Evolutionary conservation across 2,888 invertebrate genomes (phyloP).

Genomic region (Drosophila sordidula): DNA sequence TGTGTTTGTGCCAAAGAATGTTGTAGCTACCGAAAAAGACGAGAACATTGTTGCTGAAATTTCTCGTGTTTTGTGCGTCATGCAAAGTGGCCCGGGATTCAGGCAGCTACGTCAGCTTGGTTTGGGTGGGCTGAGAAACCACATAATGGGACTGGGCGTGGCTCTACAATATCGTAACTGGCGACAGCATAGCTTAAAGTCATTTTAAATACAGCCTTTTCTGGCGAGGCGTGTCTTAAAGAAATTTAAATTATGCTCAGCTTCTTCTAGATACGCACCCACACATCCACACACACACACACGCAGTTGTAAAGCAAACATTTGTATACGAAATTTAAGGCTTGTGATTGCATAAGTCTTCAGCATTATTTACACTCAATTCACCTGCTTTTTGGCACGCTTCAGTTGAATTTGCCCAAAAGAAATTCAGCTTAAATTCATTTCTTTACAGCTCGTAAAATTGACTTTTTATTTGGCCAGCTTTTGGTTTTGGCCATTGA

Average conservation of each 20-base stretch:
- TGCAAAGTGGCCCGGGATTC: slow-evolving; percentile 27
- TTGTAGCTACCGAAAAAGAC: slow-evolving; percentile 36
- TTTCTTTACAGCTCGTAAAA: slow-evolving; percentile 49
- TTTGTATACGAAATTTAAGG: slow-evolving; percentile 35
- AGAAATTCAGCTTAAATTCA: slow-evolving; percentile 38
- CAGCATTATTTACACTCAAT: slow-evolving; percentile 64
- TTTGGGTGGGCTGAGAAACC: slow-evolving; percentile 24
- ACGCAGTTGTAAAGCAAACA: slow-evolving; percentile 6
- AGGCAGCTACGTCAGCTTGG: slow-evolving; percentile 8
- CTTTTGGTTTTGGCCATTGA: slow-evolving; percentile 11
- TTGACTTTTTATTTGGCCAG: slow-evolving; percentile 28
- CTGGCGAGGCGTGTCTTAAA: slow-evolving; percentile 12
- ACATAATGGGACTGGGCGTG: slow-evolving; percentile 24
- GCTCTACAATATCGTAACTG: slow-evolving; percentile 7
- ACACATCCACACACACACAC: slow-evolving; percentile 5
- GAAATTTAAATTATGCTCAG: slow-evolving; percentile 33
- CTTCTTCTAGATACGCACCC: slow-evolving; percentile 1
- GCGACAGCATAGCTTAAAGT: slow-evolving; percentile 40
- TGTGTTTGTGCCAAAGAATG: slow-evolving; percentile 34
- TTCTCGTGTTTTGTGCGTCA: slow-evolving; percentile 37
- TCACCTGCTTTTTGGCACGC: slow-evolving; percentile 37
- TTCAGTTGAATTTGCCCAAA: slow-evolving; percentile 19
- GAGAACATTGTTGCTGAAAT: slow-evolving; percentile 58
- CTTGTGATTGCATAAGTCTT: slow-evolving; percentile 28
- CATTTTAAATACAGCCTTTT: slow-evolving; percentile 20